Evolutionary conservation across 2,888 invertebrate species (phyloP), one percentile per base, ranked within the genome.

Genomic region (Pantelozetes paolii): DNA sequence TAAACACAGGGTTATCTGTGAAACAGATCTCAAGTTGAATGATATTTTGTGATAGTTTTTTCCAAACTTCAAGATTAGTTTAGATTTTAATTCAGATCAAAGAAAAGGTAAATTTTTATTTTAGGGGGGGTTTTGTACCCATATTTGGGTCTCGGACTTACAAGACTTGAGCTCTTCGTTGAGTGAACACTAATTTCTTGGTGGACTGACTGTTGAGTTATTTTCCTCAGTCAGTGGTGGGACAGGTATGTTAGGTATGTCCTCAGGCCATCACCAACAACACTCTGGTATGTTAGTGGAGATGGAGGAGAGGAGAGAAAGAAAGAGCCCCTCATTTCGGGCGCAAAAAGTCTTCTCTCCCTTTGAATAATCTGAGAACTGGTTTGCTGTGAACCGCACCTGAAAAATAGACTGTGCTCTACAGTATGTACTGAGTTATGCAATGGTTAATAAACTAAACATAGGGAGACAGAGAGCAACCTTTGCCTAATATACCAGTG

Each of bases 181-280:
- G 15, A 15, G 6, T 9, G 45, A 45, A 11, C 45, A 45, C 45
- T 45, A 45, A 45, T 45, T 15, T 54, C 23, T 50, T 9, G 5
- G 50, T 50, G 50, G 50, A 50, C 3, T 15, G 5, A 50, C 20
- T 50, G 23, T 23, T 54, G n/a, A 13, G 28, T 54, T 54, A 54
- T 20, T 54, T 54, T 54, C 54, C 23, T 18, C 23, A 54, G 20
- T 54, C 23, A 54, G 54, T 23, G 54, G 54, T 3, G 36, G 36
- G 6, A 36, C 54, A 54, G 54, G 54, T 54, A 54, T 54, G 54
- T 54, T 54, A 18, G 45, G 45, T 15, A 45, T 45, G 45, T 8
- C 45, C 45, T 45, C 45, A 45, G 45, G 45, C 45, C 15, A 45
- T 45, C 45, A 8, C 45, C 45, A 36, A 36, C 5, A 9, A 18